A percentile compares a stretch with the other conserved stretches of the same genome.
phyloP scores from a whole-genome alignment of 2,113 vertebrate species.

The Menura novaehollandiae region DNA sequence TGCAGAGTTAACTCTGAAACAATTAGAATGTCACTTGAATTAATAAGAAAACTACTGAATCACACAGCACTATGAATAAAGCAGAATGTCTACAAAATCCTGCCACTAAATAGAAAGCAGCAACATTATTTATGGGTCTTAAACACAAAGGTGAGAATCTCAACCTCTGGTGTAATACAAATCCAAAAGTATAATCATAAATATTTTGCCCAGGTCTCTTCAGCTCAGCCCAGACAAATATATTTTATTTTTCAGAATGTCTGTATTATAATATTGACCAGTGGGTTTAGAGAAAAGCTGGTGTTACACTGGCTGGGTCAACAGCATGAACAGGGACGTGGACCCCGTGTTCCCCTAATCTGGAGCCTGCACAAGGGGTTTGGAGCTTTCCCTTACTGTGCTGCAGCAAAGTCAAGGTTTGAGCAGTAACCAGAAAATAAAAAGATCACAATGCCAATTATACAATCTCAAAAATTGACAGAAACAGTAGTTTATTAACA shows the following conservation, averaged over 20 bases:
- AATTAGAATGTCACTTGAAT: neutral
- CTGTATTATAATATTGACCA: neutral
- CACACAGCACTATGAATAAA: neutral
- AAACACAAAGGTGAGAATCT: neutral
- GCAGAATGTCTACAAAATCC: neutral
- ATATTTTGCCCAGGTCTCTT: neutral
- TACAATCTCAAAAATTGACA: neutral
- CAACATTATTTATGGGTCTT: neutral
- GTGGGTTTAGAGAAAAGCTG: neutral
- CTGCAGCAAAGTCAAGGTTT: neutral
- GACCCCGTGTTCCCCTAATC: fast-evolving
- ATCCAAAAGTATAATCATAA: neutral
- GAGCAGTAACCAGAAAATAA: neutral
- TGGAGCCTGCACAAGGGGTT: neutral
- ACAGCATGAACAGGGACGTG: neutral
- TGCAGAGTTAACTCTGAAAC: neutral
- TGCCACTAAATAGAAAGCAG: neutral
- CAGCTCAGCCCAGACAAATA: neutral
- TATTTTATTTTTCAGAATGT: neutral
- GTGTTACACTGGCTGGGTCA: neutral
- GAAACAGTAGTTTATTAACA: neutral
- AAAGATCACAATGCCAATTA: neutral
- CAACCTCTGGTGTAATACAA: neutral
- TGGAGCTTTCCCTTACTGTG: neutral
- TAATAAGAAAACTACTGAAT: neutral